Base-by-base conservation (phyloP, 2,797 vertebrate species). In the Eupleurogrammus muticus region DNA sequence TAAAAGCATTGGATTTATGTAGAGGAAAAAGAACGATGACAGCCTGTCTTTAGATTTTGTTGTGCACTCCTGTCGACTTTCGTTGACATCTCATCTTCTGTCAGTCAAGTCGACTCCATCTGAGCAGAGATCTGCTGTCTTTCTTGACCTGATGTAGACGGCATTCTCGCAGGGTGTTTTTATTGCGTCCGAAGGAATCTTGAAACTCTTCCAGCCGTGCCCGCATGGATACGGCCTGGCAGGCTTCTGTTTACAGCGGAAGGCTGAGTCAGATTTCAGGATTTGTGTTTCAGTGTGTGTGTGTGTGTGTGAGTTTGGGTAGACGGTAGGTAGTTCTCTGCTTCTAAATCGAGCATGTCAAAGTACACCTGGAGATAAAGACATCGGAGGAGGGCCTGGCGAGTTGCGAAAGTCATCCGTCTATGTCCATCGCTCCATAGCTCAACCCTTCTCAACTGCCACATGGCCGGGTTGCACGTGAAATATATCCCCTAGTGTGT, bases 381-480 rank as follows among this genome's bases (percentile, higher is more conserved):
- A 83, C 75, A 77, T 55, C 42, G 70, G 54, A 71, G 68, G 80
- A 77, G 17, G 48, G 49, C 65, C 73, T 76, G 80, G 73, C 73
- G 83, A 82, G 73, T 80, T 87, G 82, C 84, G 84, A 89, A 88
- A 87, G 81, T 82, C 85, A 90, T 90, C 76, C 73, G 70, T 85
- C 82, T 74, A 72, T 72, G 77, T 85, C 74, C 67, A 64, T 63
- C 21, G 11, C 66, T 48, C 50, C 60, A 69, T 12, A 63, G 42
- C 70, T 77, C 59, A 42, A 14, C 24, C 8, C 36, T 32, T 28
- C 9, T 38, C 36, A 53, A 67, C 60, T 73, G 62, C 58, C 48
- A 56, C 66, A 70, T 42, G 62, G 48, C 57, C 38, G 35, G 21
- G 38, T 48, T 55, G 51, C 38, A 54, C 65, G 75, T 66, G 44